Conservation (phyloP, 2,113 vertebrate species). For the Paradoxurus hermaphroditus region DNA sequence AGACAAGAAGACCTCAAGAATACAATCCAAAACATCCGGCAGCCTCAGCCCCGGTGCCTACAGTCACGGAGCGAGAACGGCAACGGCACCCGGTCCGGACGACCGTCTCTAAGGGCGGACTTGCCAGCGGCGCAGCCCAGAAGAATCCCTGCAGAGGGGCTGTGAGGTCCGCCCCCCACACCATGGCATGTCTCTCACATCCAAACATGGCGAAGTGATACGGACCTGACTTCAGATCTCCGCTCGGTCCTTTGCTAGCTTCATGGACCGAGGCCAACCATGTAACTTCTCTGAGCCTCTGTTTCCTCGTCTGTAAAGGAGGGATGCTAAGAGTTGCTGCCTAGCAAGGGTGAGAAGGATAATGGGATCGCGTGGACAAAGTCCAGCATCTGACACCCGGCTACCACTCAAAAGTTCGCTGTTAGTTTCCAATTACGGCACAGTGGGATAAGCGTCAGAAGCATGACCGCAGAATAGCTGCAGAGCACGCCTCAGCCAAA, state of each 20-base stretch:
- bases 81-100: not conserved
- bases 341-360: not conserved
- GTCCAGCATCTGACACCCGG: not conserved
- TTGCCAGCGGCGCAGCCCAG: not conserved
- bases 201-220: rapidly evolving
- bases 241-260: not conserved
- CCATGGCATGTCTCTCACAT: not conserved
- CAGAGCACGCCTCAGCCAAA: not conserved
- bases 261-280: not conserved
- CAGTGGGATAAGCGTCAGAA: not conserved
- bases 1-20: not conserved
- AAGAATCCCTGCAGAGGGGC: not conserved
- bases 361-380: not conserved
- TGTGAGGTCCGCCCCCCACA: not conserved
- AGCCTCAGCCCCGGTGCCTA: not conserved
- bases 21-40: not conserved
- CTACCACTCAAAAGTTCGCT: not conserved
- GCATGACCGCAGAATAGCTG: not conserved
- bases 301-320: not conserved
- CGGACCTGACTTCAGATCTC: not conserved
- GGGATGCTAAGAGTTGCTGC: not conserved
- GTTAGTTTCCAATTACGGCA: not conserved
- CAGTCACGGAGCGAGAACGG: not conserved
- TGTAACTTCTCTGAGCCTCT: not conserved
- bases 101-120: not conserved